Base-by-base conservation (phyloP, 1,140 invertebrate species). In the Drosophila asahinai region DNA sequence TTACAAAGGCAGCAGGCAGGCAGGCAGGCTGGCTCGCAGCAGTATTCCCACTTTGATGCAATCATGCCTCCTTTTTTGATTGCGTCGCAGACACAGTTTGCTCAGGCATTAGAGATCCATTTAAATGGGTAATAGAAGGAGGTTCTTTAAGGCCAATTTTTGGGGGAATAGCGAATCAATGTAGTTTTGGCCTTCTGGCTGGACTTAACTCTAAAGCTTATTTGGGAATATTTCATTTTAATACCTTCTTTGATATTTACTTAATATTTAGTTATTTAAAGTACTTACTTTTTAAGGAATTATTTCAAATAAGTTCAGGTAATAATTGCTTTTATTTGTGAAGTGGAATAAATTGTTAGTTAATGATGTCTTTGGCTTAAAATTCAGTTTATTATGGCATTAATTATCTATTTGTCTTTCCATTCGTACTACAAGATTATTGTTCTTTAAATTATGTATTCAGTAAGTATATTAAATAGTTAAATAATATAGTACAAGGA, bases 1-100 rank as follows among this genome's bases (percentile, higher is more conserved):
- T 87, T 67, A 83, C 83, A 86, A 80, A 83, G 77, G 45, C 71
- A 38, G 51, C n/a, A 36, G 52, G 52, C 17, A 8, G 49, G 42
- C n/a, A 17, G 27, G 19, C 19, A 19, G 52, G 33, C 30, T 38
- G 47, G 45, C 38, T 54, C 38, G 30, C 22, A 67, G 36, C 22
- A 38, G 75, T 43, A 38, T 55, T 54, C 43, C 48, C 42, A 27
- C 73, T 77, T 54, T 67, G 72, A 75, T 75, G 43, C 67, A 71
- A 64, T 48, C 42, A 42, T 51, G 17, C 33, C 54, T 57, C 59
- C 27, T 15, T 64, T 57, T 57, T 33, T 43, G 71, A 75, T 75
- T 55, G 72, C 61, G 42, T 64, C 27, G 33, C 38, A 73, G 67
- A 60, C 45, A 61, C 42, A 43, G 54, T 73, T 74, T 74, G 70